These are phyloP conservation scores for Drosophila niveifrons DNA, from an alignment of 2,888 invertebrate species.

Conservation along the genomic window DNA sequence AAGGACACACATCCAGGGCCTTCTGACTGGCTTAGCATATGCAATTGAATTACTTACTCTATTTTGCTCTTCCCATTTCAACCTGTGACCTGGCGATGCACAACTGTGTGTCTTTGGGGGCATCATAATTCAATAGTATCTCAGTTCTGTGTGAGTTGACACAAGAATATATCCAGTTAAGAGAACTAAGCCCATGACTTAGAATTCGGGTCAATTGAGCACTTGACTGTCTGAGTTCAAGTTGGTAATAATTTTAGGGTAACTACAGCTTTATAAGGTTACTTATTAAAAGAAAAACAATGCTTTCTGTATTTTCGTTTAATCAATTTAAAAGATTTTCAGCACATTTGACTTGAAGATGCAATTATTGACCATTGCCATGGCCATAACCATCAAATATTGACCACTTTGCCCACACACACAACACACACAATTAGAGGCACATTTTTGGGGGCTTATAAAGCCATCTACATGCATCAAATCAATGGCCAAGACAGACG, in stretches of 20 bases:
- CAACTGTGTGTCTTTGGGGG: background rate
- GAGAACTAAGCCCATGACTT: constrained; percentile 1
- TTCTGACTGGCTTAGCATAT: background rate
- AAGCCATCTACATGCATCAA: constrained; percentile 32
- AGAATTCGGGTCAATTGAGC: constrained; percentile 31
- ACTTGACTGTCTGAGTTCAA: constrained; percentile 29
- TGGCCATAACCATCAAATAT: constrained; percentile 30
- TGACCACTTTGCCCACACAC: constrained; percentile 30
- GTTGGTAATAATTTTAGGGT: constrained; percentile 1
- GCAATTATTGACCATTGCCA: constrained; percentile 1
- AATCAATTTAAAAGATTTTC: constrained; percentile 41
- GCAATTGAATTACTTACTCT: constrained; percentile 8
- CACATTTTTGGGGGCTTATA: constrained; percentile 33
- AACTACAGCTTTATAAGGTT: constrained; percentile 2
- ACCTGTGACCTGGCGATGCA: background rate
- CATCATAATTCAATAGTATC: constrained; percentile 16
- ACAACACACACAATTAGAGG: constrained; percentile 38
- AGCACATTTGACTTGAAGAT: constrained; percentile 6
- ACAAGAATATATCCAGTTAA: constrained; percentile 10
- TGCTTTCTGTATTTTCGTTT: background rate
- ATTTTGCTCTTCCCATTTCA: background rate
- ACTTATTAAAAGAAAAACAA: background rate
- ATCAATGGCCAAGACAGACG: constrained; percentile 32
- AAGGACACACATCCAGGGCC: background rate
- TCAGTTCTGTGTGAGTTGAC: constrained; percentile 7